These are phyloP conservation scores for Steatocranus sp. DNA, from an alignment of 2,797 vertebrate species.

Conservation along the genomic window DNA sequence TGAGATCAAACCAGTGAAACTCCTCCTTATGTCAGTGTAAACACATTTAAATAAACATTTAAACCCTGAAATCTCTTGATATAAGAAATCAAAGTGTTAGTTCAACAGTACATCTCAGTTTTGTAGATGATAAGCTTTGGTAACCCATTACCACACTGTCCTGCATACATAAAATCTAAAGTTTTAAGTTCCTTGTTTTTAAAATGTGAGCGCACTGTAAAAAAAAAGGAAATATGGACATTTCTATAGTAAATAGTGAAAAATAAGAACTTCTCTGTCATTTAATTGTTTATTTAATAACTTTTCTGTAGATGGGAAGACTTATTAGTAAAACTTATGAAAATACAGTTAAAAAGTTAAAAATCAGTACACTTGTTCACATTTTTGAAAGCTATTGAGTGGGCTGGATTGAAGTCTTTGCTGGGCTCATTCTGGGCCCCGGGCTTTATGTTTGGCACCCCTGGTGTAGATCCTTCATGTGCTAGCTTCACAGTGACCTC, in stretches of 20 bases:
- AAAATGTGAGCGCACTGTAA: not conserved
- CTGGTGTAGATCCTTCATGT: not conserved
- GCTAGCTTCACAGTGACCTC: constrained; percentile 12
- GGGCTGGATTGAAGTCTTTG: not conserved
- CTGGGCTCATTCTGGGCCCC: not conserved
- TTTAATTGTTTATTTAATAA: not conserved
- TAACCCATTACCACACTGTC: not conserved
- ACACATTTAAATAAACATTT: not conserved
- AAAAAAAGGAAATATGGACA: not conserved
- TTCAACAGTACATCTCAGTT: not conserved
- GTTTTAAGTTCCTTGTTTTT: not conserved
- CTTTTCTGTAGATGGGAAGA: fast-evolving
- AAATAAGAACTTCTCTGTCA: not conserved
- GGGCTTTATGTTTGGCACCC: not conserved
- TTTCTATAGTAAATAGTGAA: not conserved
- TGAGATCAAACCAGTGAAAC: not conserved
- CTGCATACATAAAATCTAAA: not conserved
- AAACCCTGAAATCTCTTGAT: not conserved
- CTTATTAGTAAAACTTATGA: fast-evolving
- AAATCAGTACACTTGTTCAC: not conserved
- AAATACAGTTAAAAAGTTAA: not conserved
- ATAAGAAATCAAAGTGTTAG: not conserved
- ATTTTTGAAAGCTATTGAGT: not conserved
- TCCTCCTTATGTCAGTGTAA: not conserved
- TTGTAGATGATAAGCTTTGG: not conserved